phyloP scores from a whole-genome alignment of 1,140 invertebrate species.

The Drosophila ambigua region DNA sequence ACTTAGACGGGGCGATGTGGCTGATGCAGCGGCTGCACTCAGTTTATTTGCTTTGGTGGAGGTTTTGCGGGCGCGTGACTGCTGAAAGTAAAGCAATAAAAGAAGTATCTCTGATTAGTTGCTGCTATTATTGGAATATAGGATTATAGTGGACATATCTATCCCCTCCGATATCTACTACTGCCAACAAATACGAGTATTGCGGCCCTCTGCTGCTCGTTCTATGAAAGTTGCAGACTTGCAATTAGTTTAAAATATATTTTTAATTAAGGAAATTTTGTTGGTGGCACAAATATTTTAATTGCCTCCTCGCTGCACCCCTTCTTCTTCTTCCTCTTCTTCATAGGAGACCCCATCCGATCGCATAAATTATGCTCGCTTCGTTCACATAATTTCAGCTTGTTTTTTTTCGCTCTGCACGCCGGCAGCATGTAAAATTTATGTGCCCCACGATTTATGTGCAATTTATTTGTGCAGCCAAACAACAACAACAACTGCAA shows the following conservation, averaged over 20 bases:
- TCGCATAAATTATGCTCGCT: slow-evolving; percentile 71
- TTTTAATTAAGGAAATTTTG: slow-evolving; percentile 74
- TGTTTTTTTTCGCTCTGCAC: slow-evolving; percentile 67
- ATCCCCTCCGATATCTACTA: too few species aligned
- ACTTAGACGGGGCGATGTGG: slow-evolving; percentile 82
- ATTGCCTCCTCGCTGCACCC: slow-evolving; percentile 46
- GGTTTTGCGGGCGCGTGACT: slow-evolving; percentile 80
- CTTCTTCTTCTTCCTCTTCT: neutral
- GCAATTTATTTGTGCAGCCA: slow-evolving; percentile 78
- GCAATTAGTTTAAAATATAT: slow-evolving; percentile 39
- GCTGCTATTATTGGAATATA: slow-evolving; percentile 27
- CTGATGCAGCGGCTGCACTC: slow-evolving; percentile 75
- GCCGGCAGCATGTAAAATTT: slow-evolving; percentile 77
- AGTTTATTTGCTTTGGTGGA: slow-evolving; percentile 81
- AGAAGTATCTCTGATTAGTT: slow-evolving; percentile 30
- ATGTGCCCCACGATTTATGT: slow-evolving; percentile 79
- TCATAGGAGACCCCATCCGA: neutral
- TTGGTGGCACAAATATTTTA: slow-evolving; percentile 71
- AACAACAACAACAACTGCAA: slow-evolving; percentile 45
- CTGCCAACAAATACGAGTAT: neutral
- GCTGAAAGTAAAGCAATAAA: slow-evolving; percentile 28
- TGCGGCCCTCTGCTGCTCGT: slow-evolving; percentile 13
- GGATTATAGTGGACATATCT: too few species aligned
- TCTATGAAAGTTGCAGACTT: slow-evolving; percentile 1
- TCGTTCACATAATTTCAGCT: slow-evolving; percentile 73